phyloP scores from a whole-genome alignment of 2,113 vertebrate genomes.

The Euleptes europaea region DNA sequence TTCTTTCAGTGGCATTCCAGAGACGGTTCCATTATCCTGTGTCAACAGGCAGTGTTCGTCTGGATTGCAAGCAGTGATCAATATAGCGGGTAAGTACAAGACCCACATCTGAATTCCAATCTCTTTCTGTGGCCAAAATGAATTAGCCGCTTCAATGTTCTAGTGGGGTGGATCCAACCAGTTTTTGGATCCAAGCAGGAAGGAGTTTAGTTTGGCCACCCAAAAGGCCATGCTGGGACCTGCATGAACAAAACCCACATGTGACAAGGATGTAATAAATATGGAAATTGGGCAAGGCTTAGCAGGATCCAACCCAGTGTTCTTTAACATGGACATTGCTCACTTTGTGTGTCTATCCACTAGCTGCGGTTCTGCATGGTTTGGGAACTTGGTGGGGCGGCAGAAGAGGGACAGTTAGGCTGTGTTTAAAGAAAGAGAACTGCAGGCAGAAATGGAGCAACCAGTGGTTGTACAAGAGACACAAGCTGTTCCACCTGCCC shows the following conservation, averaged over 20 bases:
- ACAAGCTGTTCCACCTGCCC: background rate
- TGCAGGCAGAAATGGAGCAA: background rate
- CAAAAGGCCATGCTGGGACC: no score
- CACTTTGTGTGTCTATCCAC: background rate
- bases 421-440: background rate
- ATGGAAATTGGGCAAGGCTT: no score
- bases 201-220: no score
- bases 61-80: conserved; percentile 89
- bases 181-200: no score
- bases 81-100: conserved; percentile 82
- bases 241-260: no score
- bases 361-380: background rate
- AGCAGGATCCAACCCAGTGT: no score
- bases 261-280: no score
- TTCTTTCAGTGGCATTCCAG: conserved; percentile 85
- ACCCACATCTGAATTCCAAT: fast-evolving
- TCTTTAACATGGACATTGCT: background rate
- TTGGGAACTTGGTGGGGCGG: background rate
- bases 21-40: conserved; percentile 81
- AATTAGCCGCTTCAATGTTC: background rate
- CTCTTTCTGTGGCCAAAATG: background rate
- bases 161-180: no score
- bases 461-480: background rate
- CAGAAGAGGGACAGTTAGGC: no score
- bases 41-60: conserved; percentile 96